Percentiles rank a stretch among this genome's conserved stretches.
Evolutionary conservation across 1,140 invertebrate species (phyloP).

Genomic region (Prorops nasuta): DNA sequence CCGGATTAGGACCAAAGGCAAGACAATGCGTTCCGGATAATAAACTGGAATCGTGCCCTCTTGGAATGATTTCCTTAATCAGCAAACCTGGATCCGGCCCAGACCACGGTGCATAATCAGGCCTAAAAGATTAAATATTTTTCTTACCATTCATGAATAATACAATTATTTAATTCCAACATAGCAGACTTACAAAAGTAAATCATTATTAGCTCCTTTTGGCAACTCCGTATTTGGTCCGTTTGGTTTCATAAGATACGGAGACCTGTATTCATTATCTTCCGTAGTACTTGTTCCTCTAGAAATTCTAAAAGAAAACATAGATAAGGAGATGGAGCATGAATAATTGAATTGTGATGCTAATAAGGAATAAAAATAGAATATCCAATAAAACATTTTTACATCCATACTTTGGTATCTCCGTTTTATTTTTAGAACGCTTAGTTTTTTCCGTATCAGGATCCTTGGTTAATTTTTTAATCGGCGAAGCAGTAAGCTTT

Average conservation of each 20-base stretch:
- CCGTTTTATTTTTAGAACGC: constrained; percentile 55
- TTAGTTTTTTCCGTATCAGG: constrained; percentile 50
- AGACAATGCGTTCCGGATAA: constrained; percentile 51
- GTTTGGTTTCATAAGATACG: constrained; percentile 56
- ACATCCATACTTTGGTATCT: constrained; percentile 59
- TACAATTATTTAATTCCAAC: no score
- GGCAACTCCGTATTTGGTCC: constrained; percentile 62
- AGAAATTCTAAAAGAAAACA: constrained; percentile 42
- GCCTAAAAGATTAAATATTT: constrained; percentile 52
- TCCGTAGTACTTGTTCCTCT: constrained; percentile 54
- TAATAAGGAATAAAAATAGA: background rate
- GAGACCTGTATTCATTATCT: constrained; percentile 56
- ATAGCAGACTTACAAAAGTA: constrained; percentile 69
- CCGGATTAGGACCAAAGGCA: constrained; percentile 62
- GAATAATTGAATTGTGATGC: background rate
- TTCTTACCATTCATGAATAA: no score
- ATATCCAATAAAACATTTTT: no score
- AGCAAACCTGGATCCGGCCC: constrained; percentile 62
- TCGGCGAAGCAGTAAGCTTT: constrained; percentile 47
- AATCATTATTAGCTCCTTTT: constrained; percentile 67
- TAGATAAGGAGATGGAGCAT: background rate
- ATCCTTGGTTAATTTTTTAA: constrained; percentile 50
- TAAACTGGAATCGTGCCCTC: constrained; percentile 59
- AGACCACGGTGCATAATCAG: constrained; percentile 71
- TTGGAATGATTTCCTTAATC: constrained; percentile 48